Base-by-base conservation (phyloP, 2,797 vertebrate genomes). In the Iguana delicatissima region DNA sequence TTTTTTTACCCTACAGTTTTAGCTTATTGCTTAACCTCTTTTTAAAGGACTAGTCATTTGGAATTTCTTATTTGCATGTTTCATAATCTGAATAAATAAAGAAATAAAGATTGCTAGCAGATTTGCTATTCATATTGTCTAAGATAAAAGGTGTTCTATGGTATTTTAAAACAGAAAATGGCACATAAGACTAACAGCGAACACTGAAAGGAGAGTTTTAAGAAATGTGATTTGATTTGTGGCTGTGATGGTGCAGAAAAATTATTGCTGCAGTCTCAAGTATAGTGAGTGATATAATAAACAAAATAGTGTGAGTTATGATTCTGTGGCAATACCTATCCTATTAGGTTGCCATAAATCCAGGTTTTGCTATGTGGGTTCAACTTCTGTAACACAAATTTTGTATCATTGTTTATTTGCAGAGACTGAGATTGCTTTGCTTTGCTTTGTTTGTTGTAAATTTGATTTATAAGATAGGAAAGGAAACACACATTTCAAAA, bases 1-100 rank as follows among this genome's bases (percentile, higher is more conserved):
- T 81, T 91, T 92, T 93, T 83, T 93, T 96, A 46, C 93, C 32
- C 29, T 69, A 13, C 29, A 85, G 96, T 97, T 97, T 97, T 96
- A 91, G 93, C 96, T 97, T 96, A 81, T 94, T 88, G 72, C 94
- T 94, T 94, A 94, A 89, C 76, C 82, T 57, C 90, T 92, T 89
- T 95, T 96, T 94, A 69, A 91, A 91, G 32, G 95, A 92, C 95
- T 96, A 94, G 88, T 96, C 57, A 93, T 92, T 82, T 94, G 87
- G 90, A 96, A 95, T 91, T 94, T 86, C 92, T 93, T 92, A 89
- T 88, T 94, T 91, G 69, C 86, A 92, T 80, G 3, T 93, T 96
- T 91, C 77, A 62, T 57, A 92, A 91, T 93, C 82, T 93, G 87
- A 46, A 46, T 3, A 95, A 92, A 87, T 64, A 69, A 92, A 92